A percentile compares a stretch with the other conserved stretches of the same genome.
Conservation (phyloP, 2,113 vertebrate species). For the Lethenteron camtschaticum region DNA sequence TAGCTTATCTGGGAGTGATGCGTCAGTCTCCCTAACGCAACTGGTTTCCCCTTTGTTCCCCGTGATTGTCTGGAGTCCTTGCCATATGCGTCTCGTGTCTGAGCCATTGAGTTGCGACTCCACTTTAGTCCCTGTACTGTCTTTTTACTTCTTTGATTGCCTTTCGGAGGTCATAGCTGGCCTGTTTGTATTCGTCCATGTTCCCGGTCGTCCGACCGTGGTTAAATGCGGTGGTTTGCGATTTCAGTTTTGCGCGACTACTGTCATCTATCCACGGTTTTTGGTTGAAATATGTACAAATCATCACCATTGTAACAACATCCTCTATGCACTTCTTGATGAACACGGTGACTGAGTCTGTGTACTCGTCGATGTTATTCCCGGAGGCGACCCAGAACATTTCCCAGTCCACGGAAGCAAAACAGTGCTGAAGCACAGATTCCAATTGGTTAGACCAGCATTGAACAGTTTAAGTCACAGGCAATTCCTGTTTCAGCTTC, state of each 20-base stretch:
- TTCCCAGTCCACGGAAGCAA: not conserved
- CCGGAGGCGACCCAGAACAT: not conserved
- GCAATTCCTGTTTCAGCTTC: not conserved
- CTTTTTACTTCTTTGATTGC: not conserved
- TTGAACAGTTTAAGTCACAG: not conserved
- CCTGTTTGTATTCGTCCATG: not conserved
- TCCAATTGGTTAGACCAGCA: conserved; percentile 1
- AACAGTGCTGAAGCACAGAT: not conserved
- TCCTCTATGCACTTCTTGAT: not conserved
- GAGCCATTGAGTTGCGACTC: not conserved
- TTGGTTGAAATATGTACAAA: not conserved
- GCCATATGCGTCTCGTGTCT: not conserved
- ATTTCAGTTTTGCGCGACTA: not conserved
- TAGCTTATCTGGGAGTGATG: not conserved
- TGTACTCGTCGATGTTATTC: not conserved
- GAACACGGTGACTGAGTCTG: conserved; percentile 2
- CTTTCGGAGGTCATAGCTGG: not conserved
- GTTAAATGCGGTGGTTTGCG: not conserved
- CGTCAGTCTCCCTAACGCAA: not conserved
- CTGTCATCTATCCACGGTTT: not conserved
- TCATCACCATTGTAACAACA: not conserved
- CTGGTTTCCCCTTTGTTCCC: not conserved
- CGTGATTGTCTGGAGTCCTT: not conserved
- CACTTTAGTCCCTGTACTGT: not conserved
- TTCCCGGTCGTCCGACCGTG: not conserved